These are phyloP conservation scores for cat (Felis catus) DNA, from an alignment of 2,113 vertebrate species.

Conservation along the genomic window F.catus_Fca126_mat1.0 CM031413.1:110860001-110860500, in stretches of 20 bases:
- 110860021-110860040: neutral
- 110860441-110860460: neutral
- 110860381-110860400: neutral
- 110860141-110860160: neutral
- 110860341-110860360: neutral
- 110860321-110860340: neutral
- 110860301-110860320: neutral
- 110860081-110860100: neutral
- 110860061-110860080: neutral
- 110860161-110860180: neutral
- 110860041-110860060: neutral
- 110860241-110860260: neutral
- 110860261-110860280: neutral
- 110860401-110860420: slow-evolving; percentile 27
- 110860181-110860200: neutral
- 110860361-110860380: neutral
- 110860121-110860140: neutral
- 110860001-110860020: neutral
- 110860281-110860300: too few relatives aligned
- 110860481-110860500: neutral
- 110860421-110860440: slow-evolving; percentile 12
- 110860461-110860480: neutral
- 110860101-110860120: neutral
- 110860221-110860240: neutral
- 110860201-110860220: neutral